These are phyloP conservation scores for Eufriesea mexicana DNA, from an alignment of 1,140 invertebrate genomes.

Conservation along the genomic window DNA sequence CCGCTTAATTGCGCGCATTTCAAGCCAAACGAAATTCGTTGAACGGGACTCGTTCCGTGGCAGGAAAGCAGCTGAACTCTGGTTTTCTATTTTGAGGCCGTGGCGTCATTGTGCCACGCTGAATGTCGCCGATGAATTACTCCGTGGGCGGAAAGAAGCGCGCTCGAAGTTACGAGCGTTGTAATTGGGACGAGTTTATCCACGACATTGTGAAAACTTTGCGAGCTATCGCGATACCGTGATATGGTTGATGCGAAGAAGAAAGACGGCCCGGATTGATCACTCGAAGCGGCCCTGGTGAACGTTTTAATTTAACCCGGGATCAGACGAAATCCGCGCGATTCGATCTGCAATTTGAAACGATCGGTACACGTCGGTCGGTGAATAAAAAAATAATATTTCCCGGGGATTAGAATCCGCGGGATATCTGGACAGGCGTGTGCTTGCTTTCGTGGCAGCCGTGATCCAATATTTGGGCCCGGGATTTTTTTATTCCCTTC, in stretches of 20 bases:
- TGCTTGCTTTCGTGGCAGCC: background rate
- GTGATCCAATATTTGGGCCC: slow-evolving; percentile 12
- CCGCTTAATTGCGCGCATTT: slow-evolving; percentile 4
- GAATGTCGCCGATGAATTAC: slow-evolving; percentile 6
- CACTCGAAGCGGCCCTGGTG: background rate
- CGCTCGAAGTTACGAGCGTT: slow-evolving; percentile 11
- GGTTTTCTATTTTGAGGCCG: background rate
- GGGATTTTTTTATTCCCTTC: background rate
- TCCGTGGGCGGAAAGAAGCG: slow-evolving; percentile 1
- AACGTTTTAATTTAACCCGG: slow-evolving; percentile 13
- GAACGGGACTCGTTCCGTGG: background rate
- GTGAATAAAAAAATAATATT: slow-evolving; percentile 20
- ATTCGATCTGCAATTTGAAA: slow-evolving; percentile 23
- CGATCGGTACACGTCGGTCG: background rate
- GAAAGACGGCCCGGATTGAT: background rate
- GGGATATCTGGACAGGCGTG: background rate
- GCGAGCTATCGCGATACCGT: too few relatives aligned
- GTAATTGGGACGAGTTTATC: slow-evolving; percentile 25
- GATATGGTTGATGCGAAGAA: background rate
- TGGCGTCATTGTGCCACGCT: background rate
- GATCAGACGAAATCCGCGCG: background rate
- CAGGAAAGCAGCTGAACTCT: background rate
- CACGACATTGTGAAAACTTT: background rate
- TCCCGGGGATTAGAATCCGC: slow-evolving; percentile 1
- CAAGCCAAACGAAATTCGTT: background rate